Conservation (phyloP, 2,888 invertebrate genomes). For the Metopia argyrocephala region DNA sequence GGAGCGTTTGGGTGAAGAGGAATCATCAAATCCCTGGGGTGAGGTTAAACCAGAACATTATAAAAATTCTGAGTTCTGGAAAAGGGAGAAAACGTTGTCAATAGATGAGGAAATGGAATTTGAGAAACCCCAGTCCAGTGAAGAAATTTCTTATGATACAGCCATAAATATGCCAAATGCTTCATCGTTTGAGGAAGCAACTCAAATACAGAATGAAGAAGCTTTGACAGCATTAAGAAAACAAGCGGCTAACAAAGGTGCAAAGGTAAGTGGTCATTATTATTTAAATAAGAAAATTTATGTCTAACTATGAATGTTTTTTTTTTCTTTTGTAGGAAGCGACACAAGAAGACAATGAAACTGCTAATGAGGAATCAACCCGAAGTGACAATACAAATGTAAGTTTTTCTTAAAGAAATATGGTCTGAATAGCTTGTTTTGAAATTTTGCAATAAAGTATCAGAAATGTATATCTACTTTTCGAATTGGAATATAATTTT, state of each 20-base stretch:
- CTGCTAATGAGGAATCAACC: slow-evolving; percentile 58
- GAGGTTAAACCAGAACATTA: slow-evolving; percentile 76
- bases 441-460: neutral
- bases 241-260: slow-evolving; percentile 68
- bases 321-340: slow-evolving; percentile 53
- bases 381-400: slow-evolving; percentile 72
- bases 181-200: slow-evolving; percentile 78
- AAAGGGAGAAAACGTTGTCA: slow-evolving; percentile 75
- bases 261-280: slow-evolving; percentile 23
- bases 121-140: slow-evolving; percentile 67
- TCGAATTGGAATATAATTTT: too few relatives aligned
- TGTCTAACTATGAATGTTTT: neutral
- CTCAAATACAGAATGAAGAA: slow-evolving; percentile 73
- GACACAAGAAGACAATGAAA: slow-evolving; percentile 55
- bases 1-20: slow-evolving; percentile 76
- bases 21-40: slow-evolving; percentile 76
- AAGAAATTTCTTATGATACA: slow-evolving; percentile 63
- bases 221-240: slow-evolving; percentile 71
- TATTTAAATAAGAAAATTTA: neutral
- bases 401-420: slow-evolving; percentile 68
- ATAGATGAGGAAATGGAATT: slow-evolving; percentile 74
- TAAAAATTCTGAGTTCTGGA: slow-evolving; percentile 77
- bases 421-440: neutral
- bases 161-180: slow-evolving; percentile 72
- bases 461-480: too few relatives aligned